Evolutionary conservation across 2,113 vertebrate genomes (phyloP).

Genomic region (Lepidothrix coronata): DNA sequence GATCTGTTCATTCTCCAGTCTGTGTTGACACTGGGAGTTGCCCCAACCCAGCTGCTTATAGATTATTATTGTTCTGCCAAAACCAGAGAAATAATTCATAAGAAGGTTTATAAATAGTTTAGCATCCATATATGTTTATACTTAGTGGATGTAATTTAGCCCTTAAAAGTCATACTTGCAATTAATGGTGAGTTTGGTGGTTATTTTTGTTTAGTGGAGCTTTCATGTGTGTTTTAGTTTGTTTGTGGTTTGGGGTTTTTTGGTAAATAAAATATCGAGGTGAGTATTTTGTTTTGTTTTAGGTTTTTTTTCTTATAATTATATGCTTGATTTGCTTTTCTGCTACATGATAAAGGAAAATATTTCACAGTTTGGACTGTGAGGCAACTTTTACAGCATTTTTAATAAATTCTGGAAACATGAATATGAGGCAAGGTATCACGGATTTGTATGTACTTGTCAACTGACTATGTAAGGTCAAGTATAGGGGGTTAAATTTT

Average conservation of each 20-base stretch:
- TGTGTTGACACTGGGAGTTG: rapidly evolving
- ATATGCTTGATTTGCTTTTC: neutral
- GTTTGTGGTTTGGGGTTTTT: neutral
- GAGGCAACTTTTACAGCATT: neutral
- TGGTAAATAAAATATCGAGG: neutral
- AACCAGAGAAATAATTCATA: neutral
- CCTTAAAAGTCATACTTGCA: neutral
- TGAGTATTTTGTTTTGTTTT: neutral
- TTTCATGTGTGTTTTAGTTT: neutral
- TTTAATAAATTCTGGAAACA: neutral
- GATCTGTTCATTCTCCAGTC: neutral
- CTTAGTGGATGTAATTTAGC: neutral
- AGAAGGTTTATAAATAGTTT: neutral
- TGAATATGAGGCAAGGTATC: neutral
- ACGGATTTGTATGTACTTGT: neutral
- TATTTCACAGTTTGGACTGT: neutral
- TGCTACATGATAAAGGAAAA: neutral
- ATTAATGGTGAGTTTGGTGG: neutral
- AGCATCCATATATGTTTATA: neutral
- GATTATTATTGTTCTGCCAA: neutral
- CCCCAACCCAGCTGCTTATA: neutral
- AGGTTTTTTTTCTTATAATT: rapidly evolving
- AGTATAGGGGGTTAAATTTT: neutral
- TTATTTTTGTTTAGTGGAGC: neutral
- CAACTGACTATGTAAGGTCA: neutral